These are phyloP conservation scores for Chelon auratus DNA, from an alignment of 2,797 vertebrate genomes.

Conservation along the genomic window DNA sequence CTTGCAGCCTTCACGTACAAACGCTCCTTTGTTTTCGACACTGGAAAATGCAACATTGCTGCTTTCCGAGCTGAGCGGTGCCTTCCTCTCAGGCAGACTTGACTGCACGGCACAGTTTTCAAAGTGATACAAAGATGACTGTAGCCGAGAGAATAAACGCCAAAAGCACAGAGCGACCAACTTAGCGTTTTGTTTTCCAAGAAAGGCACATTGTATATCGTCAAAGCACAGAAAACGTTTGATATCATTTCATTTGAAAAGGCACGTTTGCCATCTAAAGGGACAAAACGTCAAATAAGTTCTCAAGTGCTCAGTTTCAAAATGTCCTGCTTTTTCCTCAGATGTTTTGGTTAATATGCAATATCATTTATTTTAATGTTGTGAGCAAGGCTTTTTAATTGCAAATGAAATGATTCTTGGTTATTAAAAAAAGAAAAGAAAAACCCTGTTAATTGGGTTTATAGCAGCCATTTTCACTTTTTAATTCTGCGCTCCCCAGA, in stretches of 20 bases:
- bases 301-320: neutral
- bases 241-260: neutral
- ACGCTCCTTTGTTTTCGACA: constrained; percentile 28
- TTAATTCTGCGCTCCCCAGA: constrained; percentile 9
- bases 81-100: constrained; percentile 62
- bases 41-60: constrained; percentile 27
- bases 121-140: constrained; percentile 7
- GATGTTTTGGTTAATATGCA: constrained; percentile 21
- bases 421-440: neutral
- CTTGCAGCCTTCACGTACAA: constrained; percentile 37
- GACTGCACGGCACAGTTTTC: constrained; percentile 56
- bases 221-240: constrained; percentile 55
- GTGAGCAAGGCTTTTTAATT: constrained; percentile 21
- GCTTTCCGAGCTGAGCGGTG: constrained; percentile 56
- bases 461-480: neutral
- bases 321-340: neutral
- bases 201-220: neutral
- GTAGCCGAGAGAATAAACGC: neutral
- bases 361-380: neutral
- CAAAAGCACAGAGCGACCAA: constrained; percentile 40
- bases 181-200: neutral
- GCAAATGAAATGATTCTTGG: constrained; percentile 6
- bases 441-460: neutral
- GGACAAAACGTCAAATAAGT: neutral
- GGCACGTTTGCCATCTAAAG: constrained; percentile 8